Evolutionary conservation across 2,888 invertebrate species (phyloP).

Genomic region (Drosophila infuscata): DNA sequence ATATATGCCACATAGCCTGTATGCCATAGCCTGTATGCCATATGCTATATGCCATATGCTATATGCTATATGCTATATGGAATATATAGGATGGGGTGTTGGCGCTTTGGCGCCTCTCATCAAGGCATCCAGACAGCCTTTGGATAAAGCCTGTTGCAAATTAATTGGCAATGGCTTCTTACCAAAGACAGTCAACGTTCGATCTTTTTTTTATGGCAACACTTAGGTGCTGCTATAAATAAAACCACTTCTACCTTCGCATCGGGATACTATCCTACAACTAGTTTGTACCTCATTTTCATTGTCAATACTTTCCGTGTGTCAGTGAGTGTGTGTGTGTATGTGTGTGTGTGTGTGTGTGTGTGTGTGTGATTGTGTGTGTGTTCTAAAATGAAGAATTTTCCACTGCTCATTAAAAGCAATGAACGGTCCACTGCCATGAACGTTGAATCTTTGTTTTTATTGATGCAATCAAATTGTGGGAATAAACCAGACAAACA

Average conservation of each 20-base stretch:
- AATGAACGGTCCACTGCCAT: conserved; percentile 38
- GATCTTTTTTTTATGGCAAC: conserved; percentile 68
- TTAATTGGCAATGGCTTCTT: conserved; percentile 72
- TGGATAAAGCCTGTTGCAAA: conserved; percentile 77
- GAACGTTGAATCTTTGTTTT: conserved; percentile 58
- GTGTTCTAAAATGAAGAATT: conserved; percentile 65
- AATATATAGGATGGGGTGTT: conserved; percentile 64
- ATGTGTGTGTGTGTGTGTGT: conserved; percentile 24
- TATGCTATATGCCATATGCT: not conserved
- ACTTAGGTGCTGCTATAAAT: conserved; percentile 77
- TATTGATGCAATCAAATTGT: conserved; percentile 76
- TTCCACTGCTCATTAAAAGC: conserved; percentile 70
- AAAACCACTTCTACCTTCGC: conserved; percentile 50
- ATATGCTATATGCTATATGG: not conserved
- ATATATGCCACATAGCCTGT: conserved; percentile 23
- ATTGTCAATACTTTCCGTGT: conserved; percentile 67
- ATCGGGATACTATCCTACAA: conserved; percentile 16
- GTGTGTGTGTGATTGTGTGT: conserved; percentile 9
- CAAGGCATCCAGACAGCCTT: conserved; percentile 62
- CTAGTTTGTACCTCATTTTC: conserved; percentile 73
- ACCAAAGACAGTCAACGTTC: conserved; percentile 42
- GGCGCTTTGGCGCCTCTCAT: conserved; percentile 81
- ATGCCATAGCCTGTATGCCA: not conserved
- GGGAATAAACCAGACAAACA: conserved; percentile 34
- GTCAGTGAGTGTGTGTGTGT: conserved; percentile 34